Percentiles rank a stretch among this genome's conserved stretches.
Evolutionary conservation across 2,797 vertebrate species (phyloP).

Genomic region (Pogonophryne albipinna): DNA sequence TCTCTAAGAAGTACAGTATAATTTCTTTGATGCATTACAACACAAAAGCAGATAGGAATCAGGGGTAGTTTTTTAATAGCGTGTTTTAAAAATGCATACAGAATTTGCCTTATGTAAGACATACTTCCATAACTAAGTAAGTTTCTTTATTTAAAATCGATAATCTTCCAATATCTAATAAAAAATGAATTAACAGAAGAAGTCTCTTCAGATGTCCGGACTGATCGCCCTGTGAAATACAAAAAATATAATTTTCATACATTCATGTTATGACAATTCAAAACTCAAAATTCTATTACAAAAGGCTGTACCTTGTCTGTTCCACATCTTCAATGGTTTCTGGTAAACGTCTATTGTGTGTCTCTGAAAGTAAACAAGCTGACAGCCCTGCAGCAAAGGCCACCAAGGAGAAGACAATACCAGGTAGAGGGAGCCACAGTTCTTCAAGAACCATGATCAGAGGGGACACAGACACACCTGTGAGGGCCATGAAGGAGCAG

Average conservation of each 20-base stretch:
- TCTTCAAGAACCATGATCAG: constrained; percentile 76
- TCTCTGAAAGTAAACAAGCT: constrained; percentile 71
- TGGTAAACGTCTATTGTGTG: constrained; percentile 64
- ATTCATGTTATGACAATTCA: neutral
- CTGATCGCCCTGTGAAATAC: constrained; percentile 63
- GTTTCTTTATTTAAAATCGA: neutral
- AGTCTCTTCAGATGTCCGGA: constrained; percentile 33
- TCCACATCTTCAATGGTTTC: constrained; percentile 79
- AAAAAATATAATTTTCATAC: constrained; percentile 10
- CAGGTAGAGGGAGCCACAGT: constrained; percentile 65
- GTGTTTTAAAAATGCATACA: neutral
- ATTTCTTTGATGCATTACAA: neutral
- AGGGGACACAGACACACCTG: constrained; percentile 74
- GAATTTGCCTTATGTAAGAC: neutral
- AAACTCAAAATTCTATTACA: neutral
- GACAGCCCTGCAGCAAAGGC: constrained; percentile 47
- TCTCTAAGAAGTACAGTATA: neutral
- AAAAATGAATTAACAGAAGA: neutral
- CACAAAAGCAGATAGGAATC: neutral
- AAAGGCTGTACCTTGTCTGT: constrained; percentile 55
- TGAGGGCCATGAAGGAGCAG: constrained; percentile 69
- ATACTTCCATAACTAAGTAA: no score
- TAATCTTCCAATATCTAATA: neutral
- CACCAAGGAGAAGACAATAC: constrained; percentile 59
- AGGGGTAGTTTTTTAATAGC: neutral